Evolutionary conservation across 1,140 invertebrate species (phyloP).

Genomic region (Cotesia glomerata): DNA sequence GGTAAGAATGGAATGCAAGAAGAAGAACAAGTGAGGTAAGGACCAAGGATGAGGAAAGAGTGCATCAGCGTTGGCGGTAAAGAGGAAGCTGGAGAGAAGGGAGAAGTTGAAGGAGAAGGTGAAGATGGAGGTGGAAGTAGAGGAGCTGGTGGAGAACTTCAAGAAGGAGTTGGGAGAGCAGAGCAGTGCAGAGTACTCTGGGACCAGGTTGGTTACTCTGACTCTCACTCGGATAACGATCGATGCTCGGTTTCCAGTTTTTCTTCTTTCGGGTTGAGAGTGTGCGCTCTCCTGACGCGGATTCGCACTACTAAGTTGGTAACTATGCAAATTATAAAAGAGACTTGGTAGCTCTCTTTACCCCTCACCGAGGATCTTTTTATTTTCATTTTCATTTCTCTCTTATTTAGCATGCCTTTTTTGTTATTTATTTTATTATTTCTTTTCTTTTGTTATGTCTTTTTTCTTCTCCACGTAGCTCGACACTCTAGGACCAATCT

Average conservation of each 20-base stretch:
- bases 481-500: not conserved
- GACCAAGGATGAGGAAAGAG: not conserved
- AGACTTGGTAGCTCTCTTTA: not conserved
- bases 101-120: not conserved
- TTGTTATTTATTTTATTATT: slow-evolving; percentile 9
- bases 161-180: not conserved
- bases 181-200: slow-evolving; percentile 6
- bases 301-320: slow-evolving; percentile 18
- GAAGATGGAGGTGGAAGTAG: not conserved
- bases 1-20: slow-evolving; percentile 17
- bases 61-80: not conserved
- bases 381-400: not conserved
- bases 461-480: not conserved
- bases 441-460: not conserved
- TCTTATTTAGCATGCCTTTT: not conserved
- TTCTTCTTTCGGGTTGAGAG: slow-evolving; percentile 21
- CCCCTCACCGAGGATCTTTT: not conserved
- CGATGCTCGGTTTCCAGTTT: slow-evolving; percentile 37
- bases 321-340: slow-evolving; percentile 32
- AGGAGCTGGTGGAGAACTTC: not conserved
- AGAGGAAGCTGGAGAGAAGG: not conserved
- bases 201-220: slow-evolving; percentile 8
- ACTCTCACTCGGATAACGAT: slow-evolving; percentile 32
- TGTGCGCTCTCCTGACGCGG: slow-evolving; percentile 6
- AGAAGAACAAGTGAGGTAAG: not conserved